Evolutionary conservation across 2,797 vertebrate genomes (phyloP), one percentile per base, ranked within the genome.

Genomic region (Rhinella marina): DNA sequence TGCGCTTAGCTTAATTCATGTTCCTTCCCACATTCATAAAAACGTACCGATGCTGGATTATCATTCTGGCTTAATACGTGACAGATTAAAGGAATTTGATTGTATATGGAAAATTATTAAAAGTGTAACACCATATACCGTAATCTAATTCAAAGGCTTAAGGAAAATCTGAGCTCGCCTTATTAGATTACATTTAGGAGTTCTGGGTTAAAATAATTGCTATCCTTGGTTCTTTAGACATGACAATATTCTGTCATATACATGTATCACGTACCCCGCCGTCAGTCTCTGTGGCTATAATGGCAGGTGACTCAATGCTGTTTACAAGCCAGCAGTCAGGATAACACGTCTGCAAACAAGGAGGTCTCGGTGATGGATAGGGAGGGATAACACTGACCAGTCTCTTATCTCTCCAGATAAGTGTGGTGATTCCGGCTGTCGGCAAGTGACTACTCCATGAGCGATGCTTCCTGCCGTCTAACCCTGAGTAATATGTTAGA

Each of bases 381-480:
- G 57, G 59, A 78, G 84, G 59, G 32, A 76, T 32, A 64, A n/a
- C 84, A 68, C 81, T 84, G 72, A 78, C 82, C 79, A 83, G 61
- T 50, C 32, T 29, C 85, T 86, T 87, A 82, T 85, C 84, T 85
- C 62, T 52, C 27, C 78, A 70, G 89, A 79, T 70, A 81, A 90
- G 86, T 81, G 64, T 50, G 81, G 50, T 54, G 68, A 86, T 88
- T 88, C 84, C 77, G 29, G 86, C 62, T 79, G 62, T 81, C 80
- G 66, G 48, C 81, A 90, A 90, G 62, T 70, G 82, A 84, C 82
- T 87, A 90, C 32, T 62, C 84, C 27, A 82, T 16, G n/a, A 48
- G 52, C 52, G 8, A 29, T 7, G 14, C 56, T 29, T 81, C 78
- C 85, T 81, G 85, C 21, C 54, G 72, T 79, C 25, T 57, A 80